Percentiles rank a stretch among this genome's conserved stretches.
Evolutionary conservation across 1,140 invertebrate species (phyloP).

Genomic region (Zeugodacus cucurbitae): DNA sequence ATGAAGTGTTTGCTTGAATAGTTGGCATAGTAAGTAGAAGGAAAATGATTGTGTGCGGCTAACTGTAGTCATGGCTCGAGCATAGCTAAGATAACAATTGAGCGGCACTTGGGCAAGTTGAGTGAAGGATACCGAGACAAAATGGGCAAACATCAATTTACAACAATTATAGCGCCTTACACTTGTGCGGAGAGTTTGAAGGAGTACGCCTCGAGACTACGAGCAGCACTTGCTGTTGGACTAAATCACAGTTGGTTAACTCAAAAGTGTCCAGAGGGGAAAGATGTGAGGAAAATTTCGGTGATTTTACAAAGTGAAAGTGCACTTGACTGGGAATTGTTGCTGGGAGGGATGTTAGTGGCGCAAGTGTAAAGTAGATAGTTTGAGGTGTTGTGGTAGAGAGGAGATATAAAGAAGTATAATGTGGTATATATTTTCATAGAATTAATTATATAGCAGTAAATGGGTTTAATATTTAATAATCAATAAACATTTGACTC

Average conservation of each 20-base stretch:
- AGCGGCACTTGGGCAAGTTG: neutral
- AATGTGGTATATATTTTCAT: neutral
- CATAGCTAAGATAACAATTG: slow-evolving; percentile 1
- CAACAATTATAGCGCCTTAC: slow-evolving; percentile 26
- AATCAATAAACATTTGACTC: too few relatives aligned
- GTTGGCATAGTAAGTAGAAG: neutral
- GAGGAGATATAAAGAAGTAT: neutral
- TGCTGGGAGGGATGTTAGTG: neutral
- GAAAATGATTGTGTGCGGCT: neutral
- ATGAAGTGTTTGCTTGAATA: slow-evolving; percentile 20
- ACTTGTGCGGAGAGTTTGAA: neutral
- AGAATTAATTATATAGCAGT: neutral
- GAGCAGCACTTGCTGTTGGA: neutral
- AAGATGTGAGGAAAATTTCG: neutral
- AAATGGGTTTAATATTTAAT: neutral
- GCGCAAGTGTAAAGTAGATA: neutral
- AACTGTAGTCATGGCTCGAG: neutral
- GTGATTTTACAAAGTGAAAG: neutral
- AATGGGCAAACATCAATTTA: slow-evolving; percentile 37
- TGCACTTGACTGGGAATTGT: neutral
- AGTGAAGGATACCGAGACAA: slow-evolving; percentile 14
- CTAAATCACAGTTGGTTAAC: neutral
- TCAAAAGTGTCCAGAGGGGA: neutral
- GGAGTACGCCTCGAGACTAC: neutral
- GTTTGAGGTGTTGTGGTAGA: neutral